phyloP scores from a whole-genome alignment of 2,888 invertebrate genomes.

The Pterobdella sp. region DNA sequence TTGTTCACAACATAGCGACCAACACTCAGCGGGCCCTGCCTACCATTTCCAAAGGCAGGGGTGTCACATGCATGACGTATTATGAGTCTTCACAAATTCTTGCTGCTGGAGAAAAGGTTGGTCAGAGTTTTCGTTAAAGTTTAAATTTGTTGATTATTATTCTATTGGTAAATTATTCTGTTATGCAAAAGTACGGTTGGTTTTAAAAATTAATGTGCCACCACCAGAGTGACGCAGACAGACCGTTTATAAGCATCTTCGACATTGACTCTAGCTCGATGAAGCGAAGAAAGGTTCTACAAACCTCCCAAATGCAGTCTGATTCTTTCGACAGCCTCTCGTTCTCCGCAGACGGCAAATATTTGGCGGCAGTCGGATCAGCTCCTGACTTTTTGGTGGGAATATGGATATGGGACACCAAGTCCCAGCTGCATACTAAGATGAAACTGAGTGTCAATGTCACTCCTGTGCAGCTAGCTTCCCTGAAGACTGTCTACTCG shows the following conservation, averaged over 20 bases:
- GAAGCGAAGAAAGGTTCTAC: conserved; percentile 10
- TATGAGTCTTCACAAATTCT: conserved; percentile 7
- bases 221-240: conserved; percentile 25
- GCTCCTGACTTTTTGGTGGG: conserved; percentile 20
- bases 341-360: conserved; percentile 26
- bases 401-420: conserved; percentile 25
- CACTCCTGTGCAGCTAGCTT: not conserved
- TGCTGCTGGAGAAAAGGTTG: conserved; percentile 22
- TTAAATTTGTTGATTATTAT: not conserved
- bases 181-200: no score
- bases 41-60: conserved; percentile 17
- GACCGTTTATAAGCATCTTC: conserved; percentile 25
- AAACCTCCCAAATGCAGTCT: conserved; percentile 11
- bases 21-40: conserved; percentile 18
- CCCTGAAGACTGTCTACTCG: conserved; percentile 1
- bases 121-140: not conserved
- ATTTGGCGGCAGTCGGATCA: conserved; percentile 17
- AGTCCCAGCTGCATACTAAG: conserved; percentile 14
- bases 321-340: conserved; percentile 23
- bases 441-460: conserved; percentile 18
- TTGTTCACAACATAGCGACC: conserved; percentile 16
- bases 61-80: conserved; percentile 16
- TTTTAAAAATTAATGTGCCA: no score
- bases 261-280: conserved; percentile 16
- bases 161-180: not conserved